Conservation (phyloP, 2,113 vertebrate genomes). For the Solea senegalensis region DNA sequence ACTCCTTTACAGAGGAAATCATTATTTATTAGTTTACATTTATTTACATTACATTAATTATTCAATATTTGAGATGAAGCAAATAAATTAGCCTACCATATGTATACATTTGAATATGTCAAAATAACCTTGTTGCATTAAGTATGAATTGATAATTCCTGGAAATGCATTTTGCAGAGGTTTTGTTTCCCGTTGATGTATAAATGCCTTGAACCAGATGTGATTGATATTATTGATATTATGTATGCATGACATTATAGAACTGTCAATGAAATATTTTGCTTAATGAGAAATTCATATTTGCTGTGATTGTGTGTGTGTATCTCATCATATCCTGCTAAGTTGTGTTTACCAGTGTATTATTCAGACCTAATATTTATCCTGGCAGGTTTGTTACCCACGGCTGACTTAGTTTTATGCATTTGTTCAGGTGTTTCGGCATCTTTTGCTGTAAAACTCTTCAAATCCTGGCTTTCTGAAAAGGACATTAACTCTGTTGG, state of each 20-base stretch:
- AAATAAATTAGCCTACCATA: background rate
- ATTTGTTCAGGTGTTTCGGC: conserved; percentile 90
- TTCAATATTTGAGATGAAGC: background rate
- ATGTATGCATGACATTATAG: background rate
- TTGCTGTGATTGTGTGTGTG: background rate
- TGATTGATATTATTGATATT: too few species aligned
- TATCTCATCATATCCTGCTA: conserved; percentile 23
- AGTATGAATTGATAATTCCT: background rate
- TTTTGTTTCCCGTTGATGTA: background rate
- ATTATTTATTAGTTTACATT: background rate
- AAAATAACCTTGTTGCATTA: background rate
- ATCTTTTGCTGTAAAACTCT: conserved; percentile 96
- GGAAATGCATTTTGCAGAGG: background rate
- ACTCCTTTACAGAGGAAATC: background rate
- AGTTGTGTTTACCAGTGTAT: conserved; percentile 43
- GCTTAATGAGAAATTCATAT: background rate
- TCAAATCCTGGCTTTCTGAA: conserved; percentile 98
- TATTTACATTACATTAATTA: background rate
- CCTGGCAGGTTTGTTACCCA: conserved; percentile 53
- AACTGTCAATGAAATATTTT: background rate
- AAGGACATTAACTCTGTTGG: conserved; percentile 96
- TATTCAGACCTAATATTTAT: conserved; percentile 47
- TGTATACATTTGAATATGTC: background rate
- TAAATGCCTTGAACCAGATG: too few species aligned
- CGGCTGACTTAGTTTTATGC: conserved; percentile 51